These are phyloP conservation scores for Chondrilla cf. caribensis DNA, from an alignment of 37 sponge, comb jelly and placozoan genomes.

Conservation along the genomic window DNA sequence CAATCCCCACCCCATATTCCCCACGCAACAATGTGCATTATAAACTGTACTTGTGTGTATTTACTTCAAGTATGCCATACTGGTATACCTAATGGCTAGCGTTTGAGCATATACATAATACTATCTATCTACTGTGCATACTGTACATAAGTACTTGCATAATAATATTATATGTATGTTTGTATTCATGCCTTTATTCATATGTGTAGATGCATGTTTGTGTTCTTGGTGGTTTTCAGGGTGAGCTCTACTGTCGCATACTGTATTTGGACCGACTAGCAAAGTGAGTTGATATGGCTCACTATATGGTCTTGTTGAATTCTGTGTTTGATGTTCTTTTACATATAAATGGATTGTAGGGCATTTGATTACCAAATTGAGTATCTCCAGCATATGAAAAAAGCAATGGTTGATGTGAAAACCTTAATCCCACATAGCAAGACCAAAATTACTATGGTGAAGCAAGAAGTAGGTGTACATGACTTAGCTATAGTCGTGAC, in stretches of 20 bases:
- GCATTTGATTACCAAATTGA: constrained; percentile 68
- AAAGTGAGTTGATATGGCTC: no score
- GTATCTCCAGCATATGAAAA: constrained; percentile 63
- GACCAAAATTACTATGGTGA: constrained; percentile 25
- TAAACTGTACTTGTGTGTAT: no score
- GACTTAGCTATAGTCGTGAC: no score
- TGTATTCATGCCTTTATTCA: neutral
- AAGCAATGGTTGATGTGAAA: constrained; percentile 47
- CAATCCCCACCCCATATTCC: no score
- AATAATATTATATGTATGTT: neutral
- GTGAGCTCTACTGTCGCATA: constrained; percentile 60
- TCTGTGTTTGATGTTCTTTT: no score
- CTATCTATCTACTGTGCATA: no score
- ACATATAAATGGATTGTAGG: constrained; percentile 38
- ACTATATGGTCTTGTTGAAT: no score
- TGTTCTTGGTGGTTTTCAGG: constrained; percentile 30
- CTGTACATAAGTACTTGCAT: no score
- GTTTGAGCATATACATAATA: no score
- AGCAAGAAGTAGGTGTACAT: neutral
- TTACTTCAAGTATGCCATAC: no score
- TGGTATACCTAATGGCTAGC: no score
- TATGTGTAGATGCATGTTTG: neutral
- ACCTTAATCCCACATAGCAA: constrained; percentile 40
- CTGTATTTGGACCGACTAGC: constrained; percentile 69
- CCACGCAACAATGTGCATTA: no score